Percentiles rank a stretch among this genome's conserved stretches.
These are phyloP conservation scores for Berghia stephanieae DNA, from an alignment of 1,140 invertebrate species.

Conservation along the genomic window DNA sequence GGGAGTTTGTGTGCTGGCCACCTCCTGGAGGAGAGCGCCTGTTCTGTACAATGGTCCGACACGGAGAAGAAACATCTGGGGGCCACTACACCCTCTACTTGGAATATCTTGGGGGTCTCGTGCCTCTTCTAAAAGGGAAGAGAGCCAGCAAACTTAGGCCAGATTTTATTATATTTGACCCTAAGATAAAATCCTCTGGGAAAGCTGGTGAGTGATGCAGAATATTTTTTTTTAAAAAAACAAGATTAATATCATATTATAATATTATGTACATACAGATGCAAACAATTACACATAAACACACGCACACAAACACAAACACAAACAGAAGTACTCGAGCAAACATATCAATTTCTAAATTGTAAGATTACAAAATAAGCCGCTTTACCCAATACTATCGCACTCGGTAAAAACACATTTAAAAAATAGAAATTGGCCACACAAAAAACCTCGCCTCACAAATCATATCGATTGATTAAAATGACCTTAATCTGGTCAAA, in stretches of 20 bases:
- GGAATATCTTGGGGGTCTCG: constrained; percentile 92
- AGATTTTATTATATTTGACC: constrained; percentile 98
- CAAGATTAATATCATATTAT: too few relatives aligned
- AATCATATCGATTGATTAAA: too few relatives aligned
- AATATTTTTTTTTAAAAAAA: not conserved
- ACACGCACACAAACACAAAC: not conserved
- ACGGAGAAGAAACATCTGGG: constrained; percentile 81
- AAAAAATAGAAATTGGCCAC: too few relatives aligned
- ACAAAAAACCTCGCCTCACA: too few relatives aligned
- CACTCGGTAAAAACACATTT: too few relatives aligned
- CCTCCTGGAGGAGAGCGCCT: constrained; percentile 84
- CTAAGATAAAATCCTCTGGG: constrained; percentile 67
- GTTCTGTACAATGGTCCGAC: constrained; percentile 95
- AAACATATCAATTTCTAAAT: too few relatives aligned
- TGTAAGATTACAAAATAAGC: too few relatives aligned
- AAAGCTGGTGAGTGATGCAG: constrained; percentile 31
- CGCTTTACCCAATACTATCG: too few relatives aligned
- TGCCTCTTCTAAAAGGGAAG: constrained; percentile 95
- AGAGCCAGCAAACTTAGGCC: constrained; percentile 95
- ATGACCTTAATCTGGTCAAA: too few relatives aligned
- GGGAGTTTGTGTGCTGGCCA: constrained; percentile 92
- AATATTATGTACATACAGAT: too few relatives aligned
- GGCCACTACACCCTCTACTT: constrained; percentile 94
- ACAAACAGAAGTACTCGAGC: not conserved
- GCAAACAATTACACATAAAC: not conserved